Evolutionary conservation across 2,888 invertebrate species (phyloP), one percentile per base, ranked within the genome.

Genomic region (Rhagonycha lutea): DNA sequence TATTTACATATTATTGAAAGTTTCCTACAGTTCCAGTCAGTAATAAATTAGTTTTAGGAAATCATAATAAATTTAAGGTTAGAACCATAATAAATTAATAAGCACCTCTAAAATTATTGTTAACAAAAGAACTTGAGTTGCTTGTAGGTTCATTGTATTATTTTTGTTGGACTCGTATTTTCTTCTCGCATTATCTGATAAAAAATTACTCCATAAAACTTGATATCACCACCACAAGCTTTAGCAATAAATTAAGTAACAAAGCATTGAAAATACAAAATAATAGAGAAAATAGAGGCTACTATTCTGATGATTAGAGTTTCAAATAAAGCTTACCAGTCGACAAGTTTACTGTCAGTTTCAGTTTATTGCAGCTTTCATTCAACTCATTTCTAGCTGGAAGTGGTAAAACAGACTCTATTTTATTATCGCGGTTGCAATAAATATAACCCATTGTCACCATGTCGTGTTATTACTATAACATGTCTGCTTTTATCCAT

Each of bases 371-470:
- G 65, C 65, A 72, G 71, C 71, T 67, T 72, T 72, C 67, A 65
- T 72, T 72, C 67, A 65, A 63, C 71, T 67, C 71, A 72, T 72
- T 72, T 65, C 67, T 67, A 72, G 71, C 67, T 72, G 65, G 71
- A 47, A 47, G 47, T 72, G 71, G 60, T 32, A 72, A 72, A 72
- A 67, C 71, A 72, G 71, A 60, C 71, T 63, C 71, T 65, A 72
- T 72, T 72, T 72, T 72, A 72, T 72, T 65, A 67, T 65, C 61
- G 28, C 61, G 68, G 47, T 61, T 69, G 68, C 28, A 73, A 73
- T 73, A 73, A 73, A 73, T 73, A 73, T 67, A 68, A 65, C 18
- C 73, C 68, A 68, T 73, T 73, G 73, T 73, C 73, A 69, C 69
- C 24, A 69, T 63, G 69, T 73, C 73, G 61, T 32, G 73, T 73